Evolutionary conservation across 2,888 invertebrate genomes (phyloP).

Genomic region (Gryllus longicercus): DNA sequence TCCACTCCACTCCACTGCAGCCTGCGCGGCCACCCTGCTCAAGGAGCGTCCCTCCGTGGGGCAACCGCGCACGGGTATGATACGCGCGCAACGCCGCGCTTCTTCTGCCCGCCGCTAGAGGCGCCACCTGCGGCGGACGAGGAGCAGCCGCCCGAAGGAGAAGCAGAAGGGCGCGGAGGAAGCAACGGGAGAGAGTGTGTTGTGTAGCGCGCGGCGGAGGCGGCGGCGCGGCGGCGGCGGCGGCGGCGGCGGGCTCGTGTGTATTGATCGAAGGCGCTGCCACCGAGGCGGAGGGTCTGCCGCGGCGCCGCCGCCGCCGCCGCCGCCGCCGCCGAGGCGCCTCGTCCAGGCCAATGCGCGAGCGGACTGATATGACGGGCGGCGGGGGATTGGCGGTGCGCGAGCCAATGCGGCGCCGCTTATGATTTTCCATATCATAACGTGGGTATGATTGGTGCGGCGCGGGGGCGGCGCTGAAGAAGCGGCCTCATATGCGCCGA

Average conservation of each 20-base stretch:
- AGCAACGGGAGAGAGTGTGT: conserved; percentile 12
- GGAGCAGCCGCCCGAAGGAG: neutral
- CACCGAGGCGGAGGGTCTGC: too few species aligned
- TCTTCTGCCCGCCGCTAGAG: conserved; percentile 21
- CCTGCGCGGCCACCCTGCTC: too few species aligned
- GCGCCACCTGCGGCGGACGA: conserved; percentile 30
- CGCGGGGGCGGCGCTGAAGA: neutral
- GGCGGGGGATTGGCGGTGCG: neutral
- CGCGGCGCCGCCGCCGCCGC: neutral
- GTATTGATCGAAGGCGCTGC: conserved; percentile 3
- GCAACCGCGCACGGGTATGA: too few species aligned
- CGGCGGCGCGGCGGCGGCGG: neutral
- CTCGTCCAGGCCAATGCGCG: neutral
- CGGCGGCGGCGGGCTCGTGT: neutral
- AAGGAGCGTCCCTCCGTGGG: too few species aligned
- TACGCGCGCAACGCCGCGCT: neutral
- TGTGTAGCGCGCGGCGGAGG: neutral
- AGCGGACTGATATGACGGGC: neutral
- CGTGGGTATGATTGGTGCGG: neutral
- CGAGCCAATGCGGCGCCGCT: neutral
- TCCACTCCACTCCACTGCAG: too few species aligned
- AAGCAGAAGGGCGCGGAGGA: conserved; percentile 23
- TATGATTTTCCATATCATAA: conserved; percentile 11
- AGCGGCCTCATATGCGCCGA: neutral
- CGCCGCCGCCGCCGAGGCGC: neutral